A percentile compares a stretch with the other conserved stretches of the same genome.
phyloP scores from a whole-genome alignment of 2,888 invertebrate species.

The Andrena dorsata region DNA sequence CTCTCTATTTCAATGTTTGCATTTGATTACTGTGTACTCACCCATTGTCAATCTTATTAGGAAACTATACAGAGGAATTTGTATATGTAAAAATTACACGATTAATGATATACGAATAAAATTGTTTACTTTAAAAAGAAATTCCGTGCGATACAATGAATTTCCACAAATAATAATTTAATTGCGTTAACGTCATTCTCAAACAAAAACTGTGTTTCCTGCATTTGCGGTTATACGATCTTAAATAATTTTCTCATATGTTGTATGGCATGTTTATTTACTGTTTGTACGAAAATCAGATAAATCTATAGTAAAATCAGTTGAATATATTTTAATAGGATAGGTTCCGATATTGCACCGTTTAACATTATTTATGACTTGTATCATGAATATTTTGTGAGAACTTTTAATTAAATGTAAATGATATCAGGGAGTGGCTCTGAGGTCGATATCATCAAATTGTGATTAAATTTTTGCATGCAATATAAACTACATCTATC shows the following conservation, averaged over 20 bases:
- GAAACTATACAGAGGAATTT: neutral
- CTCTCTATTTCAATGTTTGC: neutral
- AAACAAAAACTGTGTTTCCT: neutral
- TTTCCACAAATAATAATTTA: neutral
- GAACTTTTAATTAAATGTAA: too few species aligned
- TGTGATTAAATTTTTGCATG: too few species aligned
- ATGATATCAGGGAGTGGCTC: too few species aligned
- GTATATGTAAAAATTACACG: neutral
- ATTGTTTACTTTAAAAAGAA: too few species aligned
- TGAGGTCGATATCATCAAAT: too few species aligned
- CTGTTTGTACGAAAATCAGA: neutral
- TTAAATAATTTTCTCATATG: neutral
- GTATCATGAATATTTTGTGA: too few species aligned
- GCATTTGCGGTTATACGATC: neutral
- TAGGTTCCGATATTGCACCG: neutral
- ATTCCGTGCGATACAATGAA: too few species aligned
- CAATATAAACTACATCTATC: too few species aligned
- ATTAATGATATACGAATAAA: too few species aligned
- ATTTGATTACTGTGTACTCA: neutral
- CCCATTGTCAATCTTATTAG: neutral
- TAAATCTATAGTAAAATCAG: neutral
- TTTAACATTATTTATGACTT: too few species aligned
- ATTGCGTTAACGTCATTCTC: neutral
- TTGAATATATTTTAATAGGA: neutral
- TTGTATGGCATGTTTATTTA: neutral